Conservation (phyloP, 2,113 vertebrate species). For the Menidia beryllina region DNA sequence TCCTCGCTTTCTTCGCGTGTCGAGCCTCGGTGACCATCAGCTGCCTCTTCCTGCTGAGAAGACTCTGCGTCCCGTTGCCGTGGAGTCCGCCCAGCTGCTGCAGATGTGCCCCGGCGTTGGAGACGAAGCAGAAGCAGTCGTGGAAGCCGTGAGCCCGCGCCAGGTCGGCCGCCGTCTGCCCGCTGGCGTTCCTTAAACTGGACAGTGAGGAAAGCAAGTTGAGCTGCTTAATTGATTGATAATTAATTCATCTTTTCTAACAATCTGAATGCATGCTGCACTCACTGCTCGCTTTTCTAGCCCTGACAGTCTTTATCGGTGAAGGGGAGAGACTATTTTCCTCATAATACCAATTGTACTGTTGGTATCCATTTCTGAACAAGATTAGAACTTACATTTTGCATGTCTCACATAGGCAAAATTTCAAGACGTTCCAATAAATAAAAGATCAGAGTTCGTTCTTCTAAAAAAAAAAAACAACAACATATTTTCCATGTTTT, state of each 20-base stretch:
- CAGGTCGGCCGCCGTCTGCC: constrained; percentile 96
- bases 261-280: neutral
- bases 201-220: constrained; percentile 70
- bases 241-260: neutral
- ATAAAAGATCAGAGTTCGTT: too few species aligned
- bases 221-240: neutral
- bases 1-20: constrained; percentile 88
- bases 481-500: too few species aligned
- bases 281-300: too few species aligned
- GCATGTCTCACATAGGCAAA: too few species aligned
- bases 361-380: too few species aligned
- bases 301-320: too few species aligned
- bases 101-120: constrained; percentile 86
- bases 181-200: constrained; percentile 95
- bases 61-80: constrained; percentile 67
- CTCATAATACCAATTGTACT: too few species aligned
- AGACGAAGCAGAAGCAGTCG: constrained; percentile 91
- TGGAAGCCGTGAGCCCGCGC: constrained; percentile 92
- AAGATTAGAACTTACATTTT: too few species aligned
- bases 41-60: constrained; percentile 88
- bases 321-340: too few species aligned
- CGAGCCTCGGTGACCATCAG: constrained; percentile 79
- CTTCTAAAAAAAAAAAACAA: too few species aligned
- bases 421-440: too few species aligned
- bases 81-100: constrained; percentile 82